These are phyloP conservation scores for Hofmannophila pseudospretella DNA, from an alignment of 2,888 invertebrate genomes.

Conservation along the genomic window DNA sequence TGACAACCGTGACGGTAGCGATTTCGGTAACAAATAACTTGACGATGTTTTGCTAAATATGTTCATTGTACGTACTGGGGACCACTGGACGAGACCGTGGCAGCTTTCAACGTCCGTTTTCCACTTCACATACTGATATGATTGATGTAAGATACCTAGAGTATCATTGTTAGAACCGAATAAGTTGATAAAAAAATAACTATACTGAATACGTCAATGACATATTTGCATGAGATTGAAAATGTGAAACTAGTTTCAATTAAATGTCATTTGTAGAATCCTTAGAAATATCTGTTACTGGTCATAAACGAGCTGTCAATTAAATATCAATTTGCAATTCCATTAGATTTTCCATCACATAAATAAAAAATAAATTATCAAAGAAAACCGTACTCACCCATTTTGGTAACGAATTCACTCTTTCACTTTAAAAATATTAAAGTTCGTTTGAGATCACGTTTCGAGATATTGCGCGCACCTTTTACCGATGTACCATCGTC, in stretches of 20 bases:
- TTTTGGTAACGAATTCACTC: constrained; percentile 55
- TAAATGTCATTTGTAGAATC: too few species aligned
- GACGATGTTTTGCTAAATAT: constrained; percentile 31
- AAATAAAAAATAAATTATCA: neutral
- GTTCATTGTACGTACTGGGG: constrained; percentile 29
- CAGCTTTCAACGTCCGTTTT: constrained; percentile 26
- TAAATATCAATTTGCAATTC: too few species aligned
- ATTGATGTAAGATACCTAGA: neutral
- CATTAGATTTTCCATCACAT: too few species aligned
- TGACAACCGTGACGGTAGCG: constrained; percentile 46
- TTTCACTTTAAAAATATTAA: constrained; percentile 44
- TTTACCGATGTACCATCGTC: constrained; percentile 66
- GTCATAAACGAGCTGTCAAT: too few species aligned
- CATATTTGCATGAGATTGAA: neutral
- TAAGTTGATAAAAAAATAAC: neutral
- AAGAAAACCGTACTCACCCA: constrained; percentile 52
- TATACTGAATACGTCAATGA: neutral
- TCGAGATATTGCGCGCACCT: constrained; percentile 43
- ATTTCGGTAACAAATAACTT: constrained; percentile 36
- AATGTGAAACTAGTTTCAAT: too few species aligned
- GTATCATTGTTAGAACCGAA: neutral
- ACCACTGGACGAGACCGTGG: constrained; percentile 17
- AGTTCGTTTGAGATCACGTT: constrained; percentile 60
- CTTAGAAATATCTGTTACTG: too few species aligned
- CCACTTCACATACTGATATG: constrained; percentile 3